These are phyloP conservation scores for Caenorhabditis remanei DNA, from an alignment of 1,140 invertebrate species.

Conservation along the genomic window DNA sequence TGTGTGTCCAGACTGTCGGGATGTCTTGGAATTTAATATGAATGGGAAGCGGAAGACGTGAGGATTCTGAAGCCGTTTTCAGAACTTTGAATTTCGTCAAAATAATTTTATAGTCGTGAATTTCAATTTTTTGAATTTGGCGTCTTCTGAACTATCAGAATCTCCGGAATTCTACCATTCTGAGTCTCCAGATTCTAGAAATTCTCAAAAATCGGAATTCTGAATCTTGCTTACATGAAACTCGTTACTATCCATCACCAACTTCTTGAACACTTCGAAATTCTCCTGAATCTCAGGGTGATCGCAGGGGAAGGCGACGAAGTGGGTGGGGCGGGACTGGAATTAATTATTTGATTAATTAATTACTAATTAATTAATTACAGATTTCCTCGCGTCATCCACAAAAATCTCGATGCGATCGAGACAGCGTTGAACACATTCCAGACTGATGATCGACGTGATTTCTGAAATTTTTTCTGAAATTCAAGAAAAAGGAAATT, in stretches of 20 bases:
- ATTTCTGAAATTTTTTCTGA: neutral
- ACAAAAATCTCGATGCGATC: slow-evolving; percentile 16
- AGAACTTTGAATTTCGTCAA: too few species aligned
- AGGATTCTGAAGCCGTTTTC: neutral
- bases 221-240: too few species aligned
- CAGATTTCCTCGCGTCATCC: neutral
- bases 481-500: too few species aligned
- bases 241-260: neutral
- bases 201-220: too few species aligned
- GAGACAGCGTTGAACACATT: slow-evolving; percentile 24
- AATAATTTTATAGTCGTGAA: too few species aligned
- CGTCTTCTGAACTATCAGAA: too few species aligned
- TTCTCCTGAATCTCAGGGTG: slow-evolving; percentile 19
- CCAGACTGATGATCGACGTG: neutral
- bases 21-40: too few species aligned
- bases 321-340: slow-evolving; percentile 1
- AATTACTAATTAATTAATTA: neutral
- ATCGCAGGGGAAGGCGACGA: slow-evolving; percentile 51
- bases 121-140: too few species aligned
- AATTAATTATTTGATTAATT: neutral
- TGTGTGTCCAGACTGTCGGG: too few species aligned
- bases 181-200: too few species aligned
- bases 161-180: too few species aligned
- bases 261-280: slow-evolving; percentile 28
- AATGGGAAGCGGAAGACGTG: too few species aligned